A percentile compares a stretch with the other conserved stretches of the same genome.
Evolutionary conservation across 2,888 invertebrate species (phyloP).

Genomic region (Cyrtodaria siliqua): DNA sequence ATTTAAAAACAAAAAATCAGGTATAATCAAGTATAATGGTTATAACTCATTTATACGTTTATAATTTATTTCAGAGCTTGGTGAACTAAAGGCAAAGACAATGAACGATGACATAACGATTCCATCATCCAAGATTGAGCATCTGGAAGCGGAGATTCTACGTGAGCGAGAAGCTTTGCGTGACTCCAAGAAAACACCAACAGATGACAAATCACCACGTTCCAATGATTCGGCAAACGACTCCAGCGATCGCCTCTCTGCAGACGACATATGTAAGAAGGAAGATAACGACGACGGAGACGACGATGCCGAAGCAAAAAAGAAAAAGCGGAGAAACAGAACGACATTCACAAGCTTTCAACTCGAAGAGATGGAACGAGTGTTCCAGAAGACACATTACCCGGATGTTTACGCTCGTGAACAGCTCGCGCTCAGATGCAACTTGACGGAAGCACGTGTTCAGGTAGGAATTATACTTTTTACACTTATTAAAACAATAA

Average conservation of each 20-base stretch:
- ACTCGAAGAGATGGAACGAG: conserved; percentile 86
- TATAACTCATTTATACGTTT: too few relatives aligned
- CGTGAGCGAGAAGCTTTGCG: conserved; percentile 21
- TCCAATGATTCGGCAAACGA: conserved; percentile 49
- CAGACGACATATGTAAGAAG: conserved; percentile 43
- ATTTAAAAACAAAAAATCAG: too few relatives aligned
- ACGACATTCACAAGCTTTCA: conserved; percentile 86
- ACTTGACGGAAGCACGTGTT: conserved; percentile 85
- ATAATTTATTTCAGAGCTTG: conserved; percentile 54
- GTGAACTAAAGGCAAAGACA: conserved; percentile 41
- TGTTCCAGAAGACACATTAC: conserved; percentile 86
- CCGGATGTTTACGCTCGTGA: conserved; percentile 86
- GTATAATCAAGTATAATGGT: too few relatives aligned
- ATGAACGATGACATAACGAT: conserved; percentile 23
- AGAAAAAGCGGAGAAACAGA: conserved; percentile 85
- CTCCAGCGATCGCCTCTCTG: conserved; percentile 53
- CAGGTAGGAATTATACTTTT: too few relatives aligned
- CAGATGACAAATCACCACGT: conserved; percentile 41
- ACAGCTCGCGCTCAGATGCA: conserved; percentile 85
- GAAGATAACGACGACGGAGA: conserved; percentile 41
- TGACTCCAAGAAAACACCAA: conserved; percentile 24
- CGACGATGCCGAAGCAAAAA: conserved; percentile 72
- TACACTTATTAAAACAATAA: too few relatives aligned
- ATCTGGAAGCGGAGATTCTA: conserved; percentile 25
- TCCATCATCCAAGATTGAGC: conserved; percentile 40